These are phyloP conservation scores for Chloroceryle inda DNA, from an alignment of 2,797 vertebrate species.

Conservation along the genomic window DNA sequence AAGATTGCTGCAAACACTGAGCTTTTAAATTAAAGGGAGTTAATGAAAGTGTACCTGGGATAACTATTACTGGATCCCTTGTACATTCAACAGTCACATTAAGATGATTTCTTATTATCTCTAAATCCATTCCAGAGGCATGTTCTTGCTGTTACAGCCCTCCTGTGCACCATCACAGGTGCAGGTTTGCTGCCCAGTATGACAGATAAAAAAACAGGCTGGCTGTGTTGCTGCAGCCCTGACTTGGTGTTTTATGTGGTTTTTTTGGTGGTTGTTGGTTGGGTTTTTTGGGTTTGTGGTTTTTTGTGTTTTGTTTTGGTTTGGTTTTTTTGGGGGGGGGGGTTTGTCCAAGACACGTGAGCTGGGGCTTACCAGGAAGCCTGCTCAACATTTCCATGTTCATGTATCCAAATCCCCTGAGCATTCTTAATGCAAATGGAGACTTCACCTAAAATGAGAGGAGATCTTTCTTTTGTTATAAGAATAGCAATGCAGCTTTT, in stretches of 20 bases:
- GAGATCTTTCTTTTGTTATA: conserved; percentile 21
- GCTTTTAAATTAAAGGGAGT: conserved; percentile 74
- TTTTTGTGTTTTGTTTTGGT: too few relatives aligned
- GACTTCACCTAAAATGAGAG: background rate
- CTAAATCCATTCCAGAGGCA: conserved; percentile 54
- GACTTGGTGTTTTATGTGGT: background rate
- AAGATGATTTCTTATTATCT: conserved; percentile 69
- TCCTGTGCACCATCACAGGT: conserved; percentile 53
- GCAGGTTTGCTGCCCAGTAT: background rate
- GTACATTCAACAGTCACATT: conserved; percentile 56
- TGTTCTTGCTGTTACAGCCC: conserved; percentile 47
- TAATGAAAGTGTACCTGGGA: conserved; percentile 73
- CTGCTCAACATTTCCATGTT: background rate
- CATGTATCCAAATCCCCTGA: background rate
- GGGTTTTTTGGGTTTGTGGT: too few relatives aligned
- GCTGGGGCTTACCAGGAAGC: background rate
- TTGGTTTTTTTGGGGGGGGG: background rate
- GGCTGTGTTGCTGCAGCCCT: background rate
- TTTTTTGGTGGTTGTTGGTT: background rate
- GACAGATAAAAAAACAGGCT: background rate
- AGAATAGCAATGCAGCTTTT: conserved; percentile 11
- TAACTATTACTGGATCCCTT: conserved; percentile 51
- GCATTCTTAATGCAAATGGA: conserved; percentile 28
- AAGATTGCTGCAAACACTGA: conserved; percentile 40
- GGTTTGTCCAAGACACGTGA: background rate